Conservation (phyloP, 2,113 vertebrate species). For the Microcebus griseorufus region DNA sequence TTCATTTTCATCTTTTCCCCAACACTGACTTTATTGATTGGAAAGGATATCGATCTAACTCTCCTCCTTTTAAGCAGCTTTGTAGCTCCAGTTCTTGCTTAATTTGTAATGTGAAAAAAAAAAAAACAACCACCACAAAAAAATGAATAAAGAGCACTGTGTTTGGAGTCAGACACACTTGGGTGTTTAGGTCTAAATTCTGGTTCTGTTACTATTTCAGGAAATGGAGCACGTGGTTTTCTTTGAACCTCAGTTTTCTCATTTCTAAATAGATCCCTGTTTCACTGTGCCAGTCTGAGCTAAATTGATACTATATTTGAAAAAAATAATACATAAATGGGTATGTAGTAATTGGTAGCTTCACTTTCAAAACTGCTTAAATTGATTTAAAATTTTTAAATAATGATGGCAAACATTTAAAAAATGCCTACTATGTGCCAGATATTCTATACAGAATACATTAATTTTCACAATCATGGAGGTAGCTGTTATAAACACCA, state of each 20-base stretch:
- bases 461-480: neutral
- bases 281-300: neutral
- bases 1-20: neutral
- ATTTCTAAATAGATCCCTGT: neutral
- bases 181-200: neutral
- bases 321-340: neutral
- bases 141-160: neutral
- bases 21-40: neutral
- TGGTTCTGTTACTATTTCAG: neutral
- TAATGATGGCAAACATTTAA: neutral
- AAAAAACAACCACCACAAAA: neutral
- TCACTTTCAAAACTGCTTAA: neutral
- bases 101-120: neutral
- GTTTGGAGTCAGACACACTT: neutral
- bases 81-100: neutral
- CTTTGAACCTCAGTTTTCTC: neutral
- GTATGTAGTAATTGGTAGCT: neutral
- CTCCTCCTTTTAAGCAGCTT: neutral
- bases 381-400: neutral
- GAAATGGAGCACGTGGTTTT: neutral
- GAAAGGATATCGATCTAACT: neutral
- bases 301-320: neutral
- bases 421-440: neutral
- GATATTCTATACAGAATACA: neutral
- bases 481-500: neutral